Evolutionary conservation across 92 coral and sea anemone species (phyloP).

Genomic region (Palythoa grandiflora): DNA sequence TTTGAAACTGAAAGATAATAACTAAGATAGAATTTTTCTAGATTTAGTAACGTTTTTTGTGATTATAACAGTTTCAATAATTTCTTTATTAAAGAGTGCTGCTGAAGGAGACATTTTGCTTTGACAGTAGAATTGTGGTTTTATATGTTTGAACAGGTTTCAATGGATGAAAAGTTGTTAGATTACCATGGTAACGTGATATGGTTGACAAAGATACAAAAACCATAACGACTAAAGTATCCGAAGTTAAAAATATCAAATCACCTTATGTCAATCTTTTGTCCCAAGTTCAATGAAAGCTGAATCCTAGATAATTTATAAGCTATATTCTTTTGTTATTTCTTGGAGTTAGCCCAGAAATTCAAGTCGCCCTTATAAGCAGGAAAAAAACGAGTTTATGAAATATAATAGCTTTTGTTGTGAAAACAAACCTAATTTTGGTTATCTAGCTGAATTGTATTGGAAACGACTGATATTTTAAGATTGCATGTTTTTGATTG

Average conservation of each 20-base stretch:
- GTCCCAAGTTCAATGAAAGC: background rate
- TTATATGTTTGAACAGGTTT: conserved; percentile 38
- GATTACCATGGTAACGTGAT: background rate
- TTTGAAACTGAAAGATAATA: background rate
- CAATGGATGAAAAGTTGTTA: background rate
- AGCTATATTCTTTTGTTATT: background rate
- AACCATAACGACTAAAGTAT: background rate
- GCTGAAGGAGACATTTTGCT: conserved; percentile 24
- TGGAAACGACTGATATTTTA: background rate
- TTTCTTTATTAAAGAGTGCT: conserved; percentile 19
- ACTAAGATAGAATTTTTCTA: background rate
- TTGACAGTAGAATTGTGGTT: conserved; percentile 18
- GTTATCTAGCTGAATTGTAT: background rate
- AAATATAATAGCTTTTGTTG: background rate
- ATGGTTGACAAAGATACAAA: background rate
- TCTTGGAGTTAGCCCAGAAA: background rate
- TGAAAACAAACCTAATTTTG: background rate
- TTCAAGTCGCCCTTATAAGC: background rate
- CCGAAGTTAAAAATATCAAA: background rate
- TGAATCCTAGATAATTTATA: background rate
- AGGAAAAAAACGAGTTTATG: background rate
- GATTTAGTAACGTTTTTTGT: conserved; percentile 1
- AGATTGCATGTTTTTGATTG: background rate
- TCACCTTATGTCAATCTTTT: background rate
- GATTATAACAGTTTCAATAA: background rate